Percentiles rank a stretch among this genome's conserved stretches.
Evolutionary conservation across 2,888 invertebrate species (phyloP).

Genomic region (Lysandra bellargus): DNA sequence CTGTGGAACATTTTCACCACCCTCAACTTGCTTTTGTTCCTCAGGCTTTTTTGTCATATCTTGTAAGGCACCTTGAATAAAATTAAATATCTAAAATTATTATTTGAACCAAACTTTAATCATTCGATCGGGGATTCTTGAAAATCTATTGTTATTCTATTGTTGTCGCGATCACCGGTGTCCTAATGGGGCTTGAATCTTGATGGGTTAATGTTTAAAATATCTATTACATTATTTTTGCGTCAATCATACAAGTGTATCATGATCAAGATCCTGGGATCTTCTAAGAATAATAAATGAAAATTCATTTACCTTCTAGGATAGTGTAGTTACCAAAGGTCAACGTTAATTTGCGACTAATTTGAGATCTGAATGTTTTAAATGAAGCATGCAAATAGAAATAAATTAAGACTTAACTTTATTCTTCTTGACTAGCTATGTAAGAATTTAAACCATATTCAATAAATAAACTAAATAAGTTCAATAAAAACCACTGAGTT

Average conservation of each 20-base stretch:
- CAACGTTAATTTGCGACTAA: neutral
- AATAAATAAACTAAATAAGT: constrained; percentile 2
- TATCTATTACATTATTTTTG: too few species aligned
- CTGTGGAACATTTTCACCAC: constrained; percentile 49
- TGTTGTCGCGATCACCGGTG: too few species aligned
- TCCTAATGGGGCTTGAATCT: too few species aligned
- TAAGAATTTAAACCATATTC: neutral
- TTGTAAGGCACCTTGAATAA: constrained; percentile 80
- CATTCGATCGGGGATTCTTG: too few species aligned
- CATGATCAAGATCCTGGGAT: neutral
- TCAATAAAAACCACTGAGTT: neutral
- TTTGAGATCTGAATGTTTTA: neutral
- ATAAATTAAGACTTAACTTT: too few species aligned
- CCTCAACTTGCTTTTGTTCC: constrained; percentile 45
- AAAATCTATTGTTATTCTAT: too few species aligned
- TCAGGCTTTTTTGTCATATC: constrained; percentile 69
- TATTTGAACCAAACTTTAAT: neutral
- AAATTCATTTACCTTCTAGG: neutral
- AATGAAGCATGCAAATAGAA: neutral
- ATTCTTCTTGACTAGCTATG: neutral
- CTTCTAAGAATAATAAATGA: neutral
- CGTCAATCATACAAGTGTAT: neutral
- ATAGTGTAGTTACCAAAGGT: neutral
- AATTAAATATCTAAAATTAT: neutral
- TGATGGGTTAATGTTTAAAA: neutral